These are phyloP conservation scores for Cryptophagus acutangulus DNA, from an alignment of 2,888 invertebrate species.

Conservation along the genomic window DNA sequence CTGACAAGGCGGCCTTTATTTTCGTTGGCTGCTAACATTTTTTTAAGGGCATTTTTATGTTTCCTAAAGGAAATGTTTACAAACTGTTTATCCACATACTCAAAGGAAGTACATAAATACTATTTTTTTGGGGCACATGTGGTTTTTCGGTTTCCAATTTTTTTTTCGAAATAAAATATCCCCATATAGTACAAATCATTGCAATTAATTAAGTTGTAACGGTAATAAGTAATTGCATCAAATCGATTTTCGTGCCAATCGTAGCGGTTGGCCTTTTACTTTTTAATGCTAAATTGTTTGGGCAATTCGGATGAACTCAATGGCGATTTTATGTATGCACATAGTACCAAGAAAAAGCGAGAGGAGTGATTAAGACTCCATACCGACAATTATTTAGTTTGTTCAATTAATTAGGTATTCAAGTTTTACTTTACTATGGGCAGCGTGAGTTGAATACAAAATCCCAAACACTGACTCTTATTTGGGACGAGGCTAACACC, in stretches of 20 bases:
- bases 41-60: slow-evolving; percentile 38
- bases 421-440: slow-evolving; percentile 18
- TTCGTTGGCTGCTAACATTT: slow-evolving; percentile 17
- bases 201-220: too few relatives aligned
- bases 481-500: slow-evolving; percentile 41
- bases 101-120: slow-evolving; percentile 5
- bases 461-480: slow-evolving; percentile 34
- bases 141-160: slow-evolving; percentile 3
- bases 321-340: neutral
- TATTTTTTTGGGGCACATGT: slow-evolving; percentile 3
- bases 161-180: too few relatives aligned
- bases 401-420: slow-evolving; percentile 23
- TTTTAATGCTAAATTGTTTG: too few relatives aligned
- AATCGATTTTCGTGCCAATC: too few relatives aligned
- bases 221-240: too few relatives aligned
- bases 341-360: neutral
- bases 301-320: neutral
- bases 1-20: slow-evolving; percentile 18
- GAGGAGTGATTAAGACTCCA: neutral
- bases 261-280: neutral
- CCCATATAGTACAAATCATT: too few relatives aligned
- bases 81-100: slow-evolving; percentile 30
- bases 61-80: slow-evolving; percentile 38
- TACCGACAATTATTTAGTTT: neutral
- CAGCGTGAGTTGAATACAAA: slow-evolving; percentile 30